Evolutionary conservation across 2,113 vertebrate species (phyloP).

Genomic region (Galbula dea): DNA sequence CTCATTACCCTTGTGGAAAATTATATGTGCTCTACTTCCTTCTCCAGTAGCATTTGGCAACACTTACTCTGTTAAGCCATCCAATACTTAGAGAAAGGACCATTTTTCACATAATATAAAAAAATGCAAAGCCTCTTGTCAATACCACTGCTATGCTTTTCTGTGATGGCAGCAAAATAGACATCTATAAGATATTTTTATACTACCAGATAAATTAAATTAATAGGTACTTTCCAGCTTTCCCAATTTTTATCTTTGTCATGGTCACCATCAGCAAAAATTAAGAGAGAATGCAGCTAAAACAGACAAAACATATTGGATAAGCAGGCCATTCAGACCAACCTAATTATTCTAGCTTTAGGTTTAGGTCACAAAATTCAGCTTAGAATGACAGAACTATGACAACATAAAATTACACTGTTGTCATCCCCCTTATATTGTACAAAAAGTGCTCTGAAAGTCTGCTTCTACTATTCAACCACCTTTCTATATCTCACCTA

Average conservation of each 20-base stretch:
- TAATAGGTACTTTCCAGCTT: neutral
- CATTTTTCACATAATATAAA: neutral
- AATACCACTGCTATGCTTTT: neutral
- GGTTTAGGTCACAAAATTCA: neutral
- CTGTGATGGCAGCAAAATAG: neutral
- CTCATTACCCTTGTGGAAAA: constrained; percentile 36
- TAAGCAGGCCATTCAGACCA: neutral
- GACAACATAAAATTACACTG: neutral
- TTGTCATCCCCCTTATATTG: neutral
- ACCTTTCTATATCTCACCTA: neutral
- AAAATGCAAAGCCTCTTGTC: neutral
- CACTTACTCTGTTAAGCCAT: neutral
- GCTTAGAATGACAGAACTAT: neutral
- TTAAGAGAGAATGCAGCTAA: neutral
- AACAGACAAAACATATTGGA: neutral
- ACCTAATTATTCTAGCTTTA: neutral
- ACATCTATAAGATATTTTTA: neutral
- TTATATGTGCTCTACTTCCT: constrained; percentile 19
- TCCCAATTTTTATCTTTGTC: neutral
- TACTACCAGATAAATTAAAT: neutral
- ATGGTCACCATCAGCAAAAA: neutral
- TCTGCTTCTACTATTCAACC: neutral
- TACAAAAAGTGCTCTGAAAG: neutral
- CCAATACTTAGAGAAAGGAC: neutral
- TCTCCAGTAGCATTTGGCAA: constrained; percentile 11